phyloP scores from a whole-genome alignment of 2,888 invertebrate genomes.

The Nesidiocoris tenuis region DNA sequence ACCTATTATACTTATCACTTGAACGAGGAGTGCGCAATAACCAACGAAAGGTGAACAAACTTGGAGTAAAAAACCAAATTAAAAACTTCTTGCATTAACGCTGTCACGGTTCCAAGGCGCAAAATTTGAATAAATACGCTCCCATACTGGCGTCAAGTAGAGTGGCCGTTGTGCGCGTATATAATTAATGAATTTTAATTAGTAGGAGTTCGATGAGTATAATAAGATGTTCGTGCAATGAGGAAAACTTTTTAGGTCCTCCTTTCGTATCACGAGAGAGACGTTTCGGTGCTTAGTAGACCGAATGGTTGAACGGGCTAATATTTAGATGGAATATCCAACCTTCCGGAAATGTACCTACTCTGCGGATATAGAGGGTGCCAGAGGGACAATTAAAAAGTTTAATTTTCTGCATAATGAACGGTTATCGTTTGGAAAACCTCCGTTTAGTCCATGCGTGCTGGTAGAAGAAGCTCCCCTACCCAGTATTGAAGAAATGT shows the following conservation, averaged over 20 bases:
- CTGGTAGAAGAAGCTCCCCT: neutral
- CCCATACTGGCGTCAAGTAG: constrained; percentile 18
- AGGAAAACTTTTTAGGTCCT: neutral
- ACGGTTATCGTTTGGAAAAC: constrained; percentile 32
- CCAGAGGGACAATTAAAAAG: constrained; percentile 41
- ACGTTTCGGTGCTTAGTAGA: constrained; percentile 36
- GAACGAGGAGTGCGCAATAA: neutral
- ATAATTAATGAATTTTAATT: constrained; percentile 36
- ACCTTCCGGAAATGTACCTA: constrained; percentile 38
- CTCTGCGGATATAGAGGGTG: constrained; percentile 18
- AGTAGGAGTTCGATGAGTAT: constrained; percentile 33
- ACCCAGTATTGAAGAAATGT: neutral
- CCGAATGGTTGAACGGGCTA: constrained; percentile 40
- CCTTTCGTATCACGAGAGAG: constrained; percentile 15
- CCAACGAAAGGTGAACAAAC: neutral
- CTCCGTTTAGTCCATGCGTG: neutral
- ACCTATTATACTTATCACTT: neutral
- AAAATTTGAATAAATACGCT: constrained; percentile 35
- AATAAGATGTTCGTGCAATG: neutral
- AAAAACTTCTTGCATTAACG: constrained; percentile 29
- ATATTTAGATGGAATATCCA: constrained; percentile 36
- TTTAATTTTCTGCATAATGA: constrained; percentile 43
- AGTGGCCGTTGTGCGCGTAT: constrained; percentile 23
- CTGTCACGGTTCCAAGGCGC: constrained; percentile 19
- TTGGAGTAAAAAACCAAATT: neutral